phyloP scores from a whole-genome alignment of 1,140 invertebrate species.

The Brachionus paranguensis region DNA sequence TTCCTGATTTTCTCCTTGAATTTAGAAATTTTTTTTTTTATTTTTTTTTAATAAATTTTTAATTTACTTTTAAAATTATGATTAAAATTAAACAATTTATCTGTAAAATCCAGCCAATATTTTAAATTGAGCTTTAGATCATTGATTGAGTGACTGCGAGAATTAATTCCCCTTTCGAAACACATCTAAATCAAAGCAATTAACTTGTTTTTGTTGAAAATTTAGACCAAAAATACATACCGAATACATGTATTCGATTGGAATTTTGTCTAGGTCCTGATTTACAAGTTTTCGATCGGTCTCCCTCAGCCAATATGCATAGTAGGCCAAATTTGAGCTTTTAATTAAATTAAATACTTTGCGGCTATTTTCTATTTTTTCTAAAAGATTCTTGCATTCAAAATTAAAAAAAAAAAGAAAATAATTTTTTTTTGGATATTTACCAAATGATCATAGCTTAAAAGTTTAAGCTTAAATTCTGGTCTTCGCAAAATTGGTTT shows the following conservation, averaged over 20 bases:
- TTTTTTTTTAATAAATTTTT: neutral
- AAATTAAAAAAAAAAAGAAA: neutral
- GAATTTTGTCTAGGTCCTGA: neutral
- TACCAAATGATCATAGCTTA: slow-evolving; percentile 17
- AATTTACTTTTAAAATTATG: slow-evolving; percentile 14
- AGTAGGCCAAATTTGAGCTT: neutral
- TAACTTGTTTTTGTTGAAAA: neutral
- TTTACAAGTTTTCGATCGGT: neutral
- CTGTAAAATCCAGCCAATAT: neutral
- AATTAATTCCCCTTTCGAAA: slow-evolving; percentile 27
- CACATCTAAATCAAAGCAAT: neutral
- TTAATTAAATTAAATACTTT: neutral
- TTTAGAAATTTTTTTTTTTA: neutral
- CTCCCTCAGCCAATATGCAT: slow-evolving; percentile 33
- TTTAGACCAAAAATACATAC: neutral
- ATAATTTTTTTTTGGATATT: neutral
- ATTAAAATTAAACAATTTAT: neutral
- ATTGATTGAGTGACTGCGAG: slow-evolving; percentile 1
- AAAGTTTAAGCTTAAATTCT: neutral
- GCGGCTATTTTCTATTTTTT: neutral
- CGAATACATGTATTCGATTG: neutral
- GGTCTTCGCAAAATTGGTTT: neutral
- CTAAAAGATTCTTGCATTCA: neutral
- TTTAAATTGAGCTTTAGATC: neutral
- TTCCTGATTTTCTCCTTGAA: slow-evolving; percentile 12